phyloP scores from a whole-genome alignment of 1,140 invertebrate species.

The Drepana arcuata region DNA sequence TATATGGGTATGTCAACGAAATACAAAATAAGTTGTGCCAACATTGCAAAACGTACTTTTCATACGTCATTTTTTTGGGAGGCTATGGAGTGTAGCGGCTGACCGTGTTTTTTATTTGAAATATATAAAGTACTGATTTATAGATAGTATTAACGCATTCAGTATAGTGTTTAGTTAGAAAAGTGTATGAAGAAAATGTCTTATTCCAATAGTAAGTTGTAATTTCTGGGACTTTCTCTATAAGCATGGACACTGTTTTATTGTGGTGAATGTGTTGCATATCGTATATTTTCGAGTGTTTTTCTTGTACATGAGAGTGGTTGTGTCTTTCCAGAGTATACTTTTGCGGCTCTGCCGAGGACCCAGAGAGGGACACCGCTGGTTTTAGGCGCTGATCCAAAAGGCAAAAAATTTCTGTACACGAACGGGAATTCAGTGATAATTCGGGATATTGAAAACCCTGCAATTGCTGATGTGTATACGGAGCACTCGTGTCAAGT shows the following conservation, averaged over 20 bases:
- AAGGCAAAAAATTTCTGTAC: slow-evolving; percentile 97
- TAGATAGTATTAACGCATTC: slow-evolving; percentile 27
- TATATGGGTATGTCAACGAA: slow-evolving; percentile 26
- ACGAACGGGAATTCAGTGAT: slow-evolving; percentile 98
- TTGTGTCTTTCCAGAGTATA: slow-evolving; percentile 79
- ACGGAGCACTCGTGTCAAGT: slow-evolving; percentile 96
- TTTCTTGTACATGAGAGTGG: slow-evolving; percentile 18
- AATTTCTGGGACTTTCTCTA: slow-evolving; percentile 3
- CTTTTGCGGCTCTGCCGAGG: slow-evolving; percentile 93
- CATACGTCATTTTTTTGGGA: slow-evolving; percentile 50
- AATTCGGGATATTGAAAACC: slow-evolving; percentile 97
- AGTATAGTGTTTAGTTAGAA: slow-evolving; percentile 30
- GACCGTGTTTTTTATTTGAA: slow-evolving; percentile 51
- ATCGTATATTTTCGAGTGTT: background rate
- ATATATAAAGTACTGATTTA: slow-evolving; percentile 48
- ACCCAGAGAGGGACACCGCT: slow-evolving; percentile 94
- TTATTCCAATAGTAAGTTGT: slow-evolving; percentile 64
- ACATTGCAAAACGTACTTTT: slow-evolving; percentile 21
- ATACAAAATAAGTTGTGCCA: slow-evolving; percentile 18
- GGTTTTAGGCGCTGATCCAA: slow-evolving; percentile 95
- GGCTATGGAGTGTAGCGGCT: slow-evolving; percentile 57
- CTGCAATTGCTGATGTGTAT: slow-evolving; percentile 94
- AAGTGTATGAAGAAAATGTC: slow-evolving; percentile 48
- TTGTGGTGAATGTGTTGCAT: no score
- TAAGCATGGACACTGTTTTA: slow-evolving; percentile 17